These are phyloP conservation scores for Latheticus oryzae DNA, from an alignment of 2,888 invertebrate genomes.

Conservation along the genomic window DNA sequence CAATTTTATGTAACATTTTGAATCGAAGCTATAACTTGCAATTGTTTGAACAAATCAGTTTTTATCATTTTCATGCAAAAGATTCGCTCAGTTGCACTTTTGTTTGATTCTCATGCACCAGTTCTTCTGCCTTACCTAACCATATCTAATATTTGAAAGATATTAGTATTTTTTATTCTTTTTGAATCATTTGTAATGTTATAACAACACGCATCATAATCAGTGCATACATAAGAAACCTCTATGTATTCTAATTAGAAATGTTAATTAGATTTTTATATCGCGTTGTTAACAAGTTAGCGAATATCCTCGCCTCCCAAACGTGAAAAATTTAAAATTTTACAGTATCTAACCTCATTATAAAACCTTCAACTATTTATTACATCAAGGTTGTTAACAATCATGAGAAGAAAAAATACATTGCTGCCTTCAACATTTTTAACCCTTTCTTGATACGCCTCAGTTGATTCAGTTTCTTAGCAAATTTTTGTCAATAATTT, in stretches of 20 bases:
- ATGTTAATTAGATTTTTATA: conserved; percentile 21
- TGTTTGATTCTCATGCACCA: no score
- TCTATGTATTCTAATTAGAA: conserved; percentile 18
- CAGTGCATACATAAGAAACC: conserved; percentile 31
- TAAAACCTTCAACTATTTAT: conserved; percentile 30
- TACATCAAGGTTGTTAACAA: conserved; percentile 28
- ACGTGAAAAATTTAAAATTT: conserved; percentile 21
- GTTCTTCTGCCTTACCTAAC: no score
- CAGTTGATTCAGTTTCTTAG: neutral
- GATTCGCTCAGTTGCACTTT: no score
- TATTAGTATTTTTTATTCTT: no score
- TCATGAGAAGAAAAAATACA: conserved; percentile 17
- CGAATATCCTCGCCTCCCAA: conserved; percentile 14
- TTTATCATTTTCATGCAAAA: no score
- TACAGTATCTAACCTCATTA: conserved; percentile 20
- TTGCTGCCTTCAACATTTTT: conserved; percentile 7
- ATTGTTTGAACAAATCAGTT: no score
- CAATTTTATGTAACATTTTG: no score
- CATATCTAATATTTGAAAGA: no score
- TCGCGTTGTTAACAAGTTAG: conserved; percentile 5
- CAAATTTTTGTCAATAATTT: conserved; percentile 3
- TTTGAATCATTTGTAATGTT: no score
- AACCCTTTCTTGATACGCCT: neutral
- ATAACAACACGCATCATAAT: conserved; percentile 23
- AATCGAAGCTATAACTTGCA: no score